These are phyloP conservation scores for Meta bourneti DNA, from an alignment of 2,888 invertebrate genomes.

Conservation along the genomic window DNA sequence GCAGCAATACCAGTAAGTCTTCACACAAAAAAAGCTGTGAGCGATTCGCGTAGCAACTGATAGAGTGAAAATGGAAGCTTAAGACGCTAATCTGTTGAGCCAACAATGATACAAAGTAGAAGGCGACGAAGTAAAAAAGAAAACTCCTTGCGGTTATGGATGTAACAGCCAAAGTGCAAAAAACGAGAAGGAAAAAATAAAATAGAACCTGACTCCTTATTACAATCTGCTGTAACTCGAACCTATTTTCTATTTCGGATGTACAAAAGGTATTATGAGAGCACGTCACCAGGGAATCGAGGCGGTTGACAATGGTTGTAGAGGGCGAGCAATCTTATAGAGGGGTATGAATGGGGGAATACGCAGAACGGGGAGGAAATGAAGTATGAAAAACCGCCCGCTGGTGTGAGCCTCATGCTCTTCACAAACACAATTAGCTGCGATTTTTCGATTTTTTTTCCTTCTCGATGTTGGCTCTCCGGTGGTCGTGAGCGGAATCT, in stretches of 20 bases:
- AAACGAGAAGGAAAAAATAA: neutral
- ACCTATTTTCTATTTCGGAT: conserved; percentile 5
- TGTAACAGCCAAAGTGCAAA: conserved; percentile 11
- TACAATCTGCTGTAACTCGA: conserved; percentile 6
- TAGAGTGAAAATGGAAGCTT: no score
- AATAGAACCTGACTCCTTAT: neutral
- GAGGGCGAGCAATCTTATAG: neutral
- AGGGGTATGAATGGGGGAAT: neutral
- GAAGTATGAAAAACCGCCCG: neutral
- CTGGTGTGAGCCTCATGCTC: conserved; percentile 43
- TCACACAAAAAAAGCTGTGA: no score
- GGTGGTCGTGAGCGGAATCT: conserved; percentile 13
- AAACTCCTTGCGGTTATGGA: neutral
- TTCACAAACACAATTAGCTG: conserved; percentile 61
- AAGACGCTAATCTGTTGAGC: neutral
- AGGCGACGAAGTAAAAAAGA: neutral
- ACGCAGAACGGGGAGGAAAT: neutral
- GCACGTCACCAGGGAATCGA: neutral
- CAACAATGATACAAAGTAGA: neutral
- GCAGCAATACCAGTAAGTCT: no score
- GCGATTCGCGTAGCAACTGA: no score
- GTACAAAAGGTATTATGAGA: neutral
- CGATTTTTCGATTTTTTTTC: conserved; percentile 17
- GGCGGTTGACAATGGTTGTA: neutral
- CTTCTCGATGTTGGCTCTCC: neutral